These are phyloP conservation scores for Agrypnus murinus DNA, from an alignment of 2,888 invertebrate genomes.

Conservation along the genomic window DNA sequence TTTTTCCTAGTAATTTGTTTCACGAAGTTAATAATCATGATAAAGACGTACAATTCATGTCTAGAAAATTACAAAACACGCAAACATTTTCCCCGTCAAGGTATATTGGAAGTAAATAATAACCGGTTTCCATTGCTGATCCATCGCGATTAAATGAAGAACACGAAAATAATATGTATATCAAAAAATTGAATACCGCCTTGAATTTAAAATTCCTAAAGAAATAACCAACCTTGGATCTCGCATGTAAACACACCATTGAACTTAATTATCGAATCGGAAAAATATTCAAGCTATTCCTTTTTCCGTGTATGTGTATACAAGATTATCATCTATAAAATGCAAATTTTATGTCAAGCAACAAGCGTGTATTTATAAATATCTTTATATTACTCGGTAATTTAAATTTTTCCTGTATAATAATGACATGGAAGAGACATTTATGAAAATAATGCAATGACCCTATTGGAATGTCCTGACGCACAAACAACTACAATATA, in stretches of 20 bases:
- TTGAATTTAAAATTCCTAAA: not conserved
- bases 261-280: not conserved
- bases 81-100: no score
- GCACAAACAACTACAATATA: no score
- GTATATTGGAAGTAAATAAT: conserved; percentile 12
- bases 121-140: conserved; percentile 19
- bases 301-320: not conserved
- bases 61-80: no score
- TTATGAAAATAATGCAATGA: conserved; percentile 17
- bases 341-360: not conserved
- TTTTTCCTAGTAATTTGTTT: no score
- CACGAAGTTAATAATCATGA: no score
- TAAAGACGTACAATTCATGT: no score
- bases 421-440: not conserved
- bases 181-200: not conserved
- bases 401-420: not conserved
- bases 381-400: not conserved
- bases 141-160: not conserved
- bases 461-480: conserved; percentile 14
- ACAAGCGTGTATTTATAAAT: no score
- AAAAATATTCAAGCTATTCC: not conserved
- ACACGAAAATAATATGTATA: not conserved
- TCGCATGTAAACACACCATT: not conserved
- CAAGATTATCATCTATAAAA: not conserved
- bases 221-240: not conserved